Percentiles rank a stretch among this genome's conserved stretches.
Evolutionary conservation across 30 jellyfish, hydroid and myxozoan genomes (phyloP).

Genomic region (Aurelia aurita): DNA sequence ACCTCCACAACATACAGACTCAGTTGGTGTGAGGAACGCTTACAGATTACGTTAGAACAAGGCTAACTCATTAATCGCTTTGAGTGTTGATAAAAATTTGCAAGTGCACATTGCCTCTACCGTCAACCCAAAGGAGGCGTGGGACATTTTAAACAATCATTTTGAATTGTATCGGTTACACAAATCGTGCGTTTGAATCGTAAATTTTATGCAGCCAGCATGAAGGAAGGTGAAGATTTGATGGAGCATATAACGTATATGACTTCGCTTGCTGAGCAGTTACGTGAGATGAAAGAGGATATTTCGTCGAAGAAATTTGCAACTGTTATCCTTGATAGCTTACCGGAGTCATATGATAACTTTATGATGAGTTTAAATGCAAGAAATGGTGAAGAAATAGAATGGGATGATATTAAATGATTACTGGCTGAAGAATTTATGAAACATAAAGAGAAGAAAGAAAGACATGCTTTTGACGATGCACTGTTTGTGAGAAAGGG

Average conservation of each 20-base stretch:
- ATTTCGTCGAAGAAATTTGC: constrained; percentile 26
- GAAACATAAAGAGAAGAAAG: constrained; percentile 59
- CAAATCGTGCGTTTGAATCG: constrained; percentile 31
- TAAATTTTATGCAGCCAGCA: constrained; percentile 42
- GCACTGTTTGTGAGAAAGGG: constrained; percentile 56
- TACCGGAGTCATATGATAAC: constrained; percentile 43
- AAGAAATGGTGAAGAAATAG: constrained; percentile 46
- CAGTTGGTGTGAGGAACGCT: constrained; percentile 44
- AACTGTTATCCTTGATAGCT: constrained; percentile 37
- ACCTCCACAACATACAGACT: constrained; percentile 27
- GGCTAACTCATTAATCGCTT: constrained; percentile 49
- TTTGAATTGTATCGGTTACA: constrained; percentile 52
- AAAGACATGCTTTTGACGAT: constrained; percentile 38
- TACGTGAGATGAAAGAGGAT: constrained; percentile 24
- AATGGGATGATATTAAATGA: constrained; percentile 47
- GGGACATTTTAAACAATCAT: constrained; percentile 47
- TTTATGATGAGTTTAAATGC: constrained; percentile 49
- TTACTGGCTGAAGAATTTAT: constrained; percentile 64
- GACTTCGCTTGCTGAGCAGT: constrained; percentile 42
- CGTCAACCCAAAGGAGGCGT: constrained; percentile 63
- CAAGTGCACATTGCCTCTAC: constrained; percentile 68
- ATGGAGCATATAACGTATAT: constrained; percentile 29
- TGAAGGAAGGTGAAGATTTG: constrained; percentile 26
- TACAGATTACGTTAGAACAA: constrained; percentile 49
- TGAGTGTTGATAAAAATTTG: constrained; percentile 46